Evolutionary conservation across 2,797 vertebrate genomes (phyloP), one percentile per base, ranked within the genome.

Genomic region (Pyrocephalus nanus): DNA sequence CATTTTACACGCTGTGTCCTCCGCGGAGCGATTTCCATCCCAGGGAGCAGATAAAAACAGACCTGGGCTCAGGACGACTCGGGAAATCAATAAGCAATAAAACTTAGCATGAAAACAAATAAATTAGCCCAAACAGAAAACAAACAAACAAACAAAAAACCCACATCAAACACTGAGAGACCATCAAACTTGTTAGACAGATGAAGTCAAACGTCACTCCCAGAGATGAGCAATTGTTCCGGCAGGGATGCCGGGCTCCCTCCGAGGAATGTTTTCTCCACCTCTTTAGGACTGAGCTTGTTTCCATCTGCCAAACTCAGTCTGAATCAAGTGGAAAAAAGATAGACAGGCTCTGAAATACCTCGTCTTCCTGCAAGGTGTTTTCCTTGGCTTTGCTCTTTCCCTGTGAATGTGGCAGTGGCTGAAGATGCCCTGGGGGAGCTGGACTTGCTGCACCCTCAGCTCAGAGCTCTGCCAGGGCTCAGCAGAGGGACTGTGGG

Each of bases 61-160:
- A 74, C 91, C 65, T 7, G 3, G 75, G 69, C 64, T 84, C 72
- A 54, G 78, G 92, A 61, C 17, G 80, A 62, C 72, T 62, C 5
- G 77, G 76, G 75, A 95, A 96, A 97, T 96, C 88, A 88, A 95
- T 97, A 97, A 80, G 81, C 65, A 95, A 96, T 96, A 94, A 88
- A 96, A 95, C 84, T 92, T 90, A 54, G 87, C 76, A 50, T 40
- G 91, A 92, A 88, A 96, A 82, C 73, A 97, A 92, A 96, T 90
- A 79, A 82, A 90, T 93, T 82, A 88, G 53, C 81, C 92, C 88
- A 87, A 88, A 94, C 95, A 93, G 79, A 72, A 79, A 69, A 78
- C 76, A n/a, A 12, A 12, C 12, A 23, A 47, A 13, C 22, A 23
- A 48, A 48, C 38, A 40, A 13, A 48, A 48, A 65, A 48, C 7